A percentile compares a stretch with the other conserved stretches of the same genome.
These are phyloP conservation scores for Sclerodermus sp. DNA, from an alignment of 2,888 invertebrate genomes.

Conservation along the genomic window DNA sequence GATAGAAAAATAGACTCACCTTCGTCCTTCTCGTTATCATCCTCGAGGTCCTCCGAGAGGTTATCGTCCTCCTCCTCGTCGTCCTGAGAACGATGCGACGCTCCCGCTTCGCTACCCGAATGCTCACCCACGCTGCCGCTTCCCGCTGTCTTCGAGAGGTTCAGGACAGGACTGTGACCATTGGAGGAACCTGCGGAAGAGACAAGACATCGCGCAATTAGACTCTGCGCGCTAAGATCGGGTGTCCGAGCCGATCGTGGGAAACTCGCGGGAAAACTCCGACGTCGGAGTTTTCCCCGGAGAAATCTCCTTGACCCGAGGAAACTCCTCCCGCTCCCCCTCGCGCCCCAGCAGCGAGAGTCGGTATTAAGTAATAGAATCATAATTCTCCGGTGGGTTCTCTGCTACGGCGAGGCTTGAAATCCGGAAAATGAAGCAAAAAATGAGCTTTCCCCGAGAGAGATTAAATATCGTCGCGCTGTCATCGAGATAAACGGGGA, in stretches of 20 bases:
- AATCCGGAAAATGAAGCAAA: not conserved
- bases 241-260: too few relatives aligned
- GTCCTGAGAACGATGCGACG: constrained; percentile 67
- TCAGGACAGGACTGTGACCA: constrained; percentile 89
- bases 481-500: not conserved
- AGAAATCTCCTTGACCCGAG: too few relatives aligned
- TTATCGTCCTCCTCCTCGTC: constrained; percentile 87
- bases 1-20: constrained; percentile 60
- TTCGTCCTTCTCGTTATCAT: constrained; percentile 81
- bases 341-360: too few relatives aligned
- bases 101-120: constrained; percentile 68
- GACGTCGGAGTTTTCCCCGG: too few relatives aligned
- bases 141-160: constrained; percentile 85
- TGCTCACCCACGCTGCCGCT: constrained; percentile 72
- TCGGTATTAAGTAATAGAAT: too few relatives aligned
- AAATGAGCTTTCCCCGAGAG: not conserved
- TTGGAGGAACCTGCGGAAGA: constrained; percentile 73
- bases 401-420: not conserved
- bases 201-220: not conserved
- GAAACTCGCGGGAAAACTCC: too few relatives aligned
- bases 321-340: too few relatives aligned
- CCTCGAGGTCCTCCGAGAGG: constrained; percentile 84
- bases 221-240: too few relatives aligned
- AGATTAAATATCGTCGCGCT: constrained; percentile 5
- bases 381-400: not conserved